Evolutionary conservation across 2,888 invertebrate genomes (phyloP).

Genomic region (Diarsia brunnea): DNA sequence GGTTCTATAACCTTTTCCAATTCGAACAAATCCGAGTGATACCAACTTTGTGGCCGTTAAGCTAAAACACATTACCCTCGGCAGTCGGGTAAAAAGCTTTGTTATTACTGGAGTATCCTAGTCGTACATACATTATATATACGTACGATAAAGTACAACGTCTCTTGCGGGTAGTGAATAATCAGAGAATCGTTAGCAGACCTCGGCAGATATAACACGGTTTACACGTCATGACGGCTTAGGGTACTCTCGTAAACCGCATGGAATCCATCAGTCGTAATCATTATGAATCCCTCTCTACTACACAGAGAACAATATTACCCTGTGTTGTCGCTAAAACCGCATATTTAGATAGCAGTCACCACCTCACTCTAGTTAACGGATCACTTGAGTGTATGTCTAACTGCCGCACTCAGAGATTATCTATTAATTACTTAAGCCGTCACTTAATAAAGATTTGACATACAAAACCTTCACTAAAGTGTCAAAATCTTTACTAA

Average conservation of each 20-base stretch:
- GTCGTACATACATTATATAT: background rate
- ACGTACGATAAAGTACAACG: conserved; percentile 3
- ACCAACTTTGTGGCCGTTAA: too few relatives aligned
- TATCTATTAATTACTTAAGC: too few relatives aligned
- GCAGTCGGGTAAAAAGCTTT: too few relatives aligned
- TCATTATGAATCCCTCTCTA: background rate
- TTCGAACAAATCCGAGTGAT: too few relatives aligned
- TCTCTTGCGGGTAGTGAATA: background rate
- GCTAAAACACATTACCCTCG: too few relatives aligned
- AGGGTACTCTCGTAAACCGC: conserved; percentile 10
- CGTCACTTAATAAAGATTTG: too few relatives aligned
- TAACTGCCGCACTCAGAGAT: too few relatives aligned
- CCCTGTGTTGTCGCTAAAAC: background rate
- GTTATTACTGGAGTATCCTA: background rate
- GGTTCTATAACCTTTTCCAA: too few relatives aligned
- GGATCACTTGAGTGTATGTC: background rate
- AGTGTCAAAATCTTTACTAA: too few relatives aligned
- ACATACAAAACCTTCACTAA: too few relatives aligned
- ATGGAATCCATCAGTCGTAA: conserved; percentile 19
- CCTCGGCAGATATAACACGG: conserved; percentile 3
- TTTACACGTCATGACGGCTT: conserved; percentile 21
- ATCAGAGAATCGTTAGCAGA: conserved; percentile 20
- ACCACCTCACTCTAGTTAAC: background rate
- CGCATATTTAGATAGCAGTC: background rate
- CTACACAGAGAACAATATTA: background rate